These are phyloP conservation scores for Sterna hirundo DNA, from an alignment of 2,113 vertebrate species.

Conservation along the genomic window DNA sequence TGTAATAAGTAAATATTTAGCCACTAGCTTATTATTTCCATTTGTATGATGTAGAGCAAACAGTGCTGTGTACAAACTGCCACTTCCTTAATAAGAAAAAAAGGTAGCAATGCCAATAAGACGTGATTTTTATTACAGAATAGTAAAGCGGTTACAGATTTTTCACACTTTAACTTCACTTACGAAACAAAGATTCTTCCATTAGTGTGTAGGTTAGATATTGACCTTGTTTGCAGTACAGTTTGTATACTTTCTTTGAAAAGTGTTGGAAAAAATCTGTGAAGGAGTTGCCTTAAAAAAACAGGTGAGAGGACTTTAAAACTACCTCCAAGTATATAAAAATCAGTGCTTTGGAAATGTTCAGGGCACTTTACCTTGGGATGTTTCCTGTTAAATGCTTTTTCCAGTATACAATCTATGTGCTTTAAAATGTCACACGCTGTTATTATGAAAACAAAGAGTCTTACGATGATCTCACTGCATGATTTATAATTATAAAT, in stretches of 20 bases:
- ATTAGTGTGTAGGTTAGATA: neutral
- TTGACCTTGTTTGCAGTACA: neutral
- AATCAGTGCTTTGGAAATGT: neutral
- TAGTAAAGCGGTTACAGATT: neutral
- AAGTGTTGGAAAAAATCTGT: neutral
- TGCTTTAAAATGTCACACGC: neutral
- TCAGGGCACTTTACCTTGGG: neutral
- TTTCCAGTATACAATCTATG: neutral
- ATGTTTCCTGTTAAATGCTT: neutral
- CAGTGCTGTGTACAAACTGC: neutral
- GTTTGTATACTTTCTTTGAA: neutral
- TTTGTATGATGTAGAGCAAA: conserved; percentile 7
- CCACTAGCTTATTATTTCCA: conserved; percentile 27
- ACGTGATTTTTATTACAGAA: neutral
- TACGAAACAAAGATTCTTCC: neutral
- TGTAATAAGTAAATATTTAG: conserved; percentile 62
- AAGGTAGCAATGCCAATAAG: neutral
- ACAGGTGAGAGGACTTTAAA: neutral
- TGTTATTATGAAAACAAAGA: neutral
- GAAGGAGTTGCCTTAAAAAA: neutral
- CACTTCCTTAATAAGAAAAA: conserved; percentile 39
- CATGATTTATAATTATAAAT: conserved; percentile 22
- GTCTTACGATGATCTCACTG: neutral
- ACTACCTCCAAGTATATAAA: neutral
- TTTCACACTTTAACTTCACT: neutral